A percentile compares a stretch with the other conserved stretches of the same genome.
phyloP scores from a whole-genome alignment of 2,113 vertebrate genomes.

The Myotis lucifugus region DNA sequence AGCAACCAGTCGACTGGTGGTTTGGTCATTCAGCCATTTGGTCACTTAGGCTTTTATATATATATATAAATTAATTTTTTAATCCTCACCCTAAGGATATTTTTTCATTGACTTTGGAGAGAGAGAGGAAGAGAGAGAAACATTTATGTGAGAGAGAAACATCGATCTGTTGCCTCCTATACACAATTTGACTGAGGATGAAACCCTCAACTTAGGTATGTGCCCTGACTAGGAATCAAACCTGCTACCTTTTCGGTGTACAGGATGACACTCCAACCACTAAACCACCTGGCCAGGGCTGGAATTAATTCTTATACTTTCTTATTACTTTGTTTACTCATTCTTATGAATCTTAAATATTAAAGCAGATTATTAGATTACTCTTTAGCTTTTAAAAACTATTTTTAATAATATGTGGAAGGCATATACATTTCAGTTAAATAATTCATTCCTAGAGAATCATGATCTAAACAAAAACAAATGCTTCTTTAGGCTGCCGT shows the following conservation, averaged over 20 bases:
- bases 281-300: background rate
- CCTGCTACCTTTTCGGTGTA: background rate
- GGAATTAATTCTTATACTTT: constrained; percentile 25
- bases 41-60: too few species aligned
- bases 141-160: background rate
- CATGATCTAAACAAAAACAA: constrained; percentile 1
- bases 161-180: background rate
- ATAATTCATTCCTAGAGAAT: constrained; percentile 23
- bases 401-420: constrained; percentile 2
- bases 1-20: too few species aligned
- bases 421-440: background rate
- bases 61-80: too few species aligned
- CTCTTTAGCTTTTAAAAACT: background rate
- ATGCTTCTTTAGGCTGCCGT: background rate
- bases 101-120: background rate
- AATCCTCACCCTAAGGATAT: background rate
- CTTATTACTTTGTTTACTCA: background rate
- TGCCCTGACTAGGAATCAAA: background rate
- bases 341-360: constrained; percentile 42
- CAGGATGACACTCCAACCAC: background rate
- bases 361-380: constrained; percentile 40
- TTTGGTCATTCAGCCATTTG: too few species aligned
- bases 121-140: background rate
- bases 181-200: background rate
- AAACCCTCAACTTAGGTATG: background rate